phyloP scores from a whole-genome alignment of 2,113 vertebrate species.

The Chloebia gouldiae region DNA sequence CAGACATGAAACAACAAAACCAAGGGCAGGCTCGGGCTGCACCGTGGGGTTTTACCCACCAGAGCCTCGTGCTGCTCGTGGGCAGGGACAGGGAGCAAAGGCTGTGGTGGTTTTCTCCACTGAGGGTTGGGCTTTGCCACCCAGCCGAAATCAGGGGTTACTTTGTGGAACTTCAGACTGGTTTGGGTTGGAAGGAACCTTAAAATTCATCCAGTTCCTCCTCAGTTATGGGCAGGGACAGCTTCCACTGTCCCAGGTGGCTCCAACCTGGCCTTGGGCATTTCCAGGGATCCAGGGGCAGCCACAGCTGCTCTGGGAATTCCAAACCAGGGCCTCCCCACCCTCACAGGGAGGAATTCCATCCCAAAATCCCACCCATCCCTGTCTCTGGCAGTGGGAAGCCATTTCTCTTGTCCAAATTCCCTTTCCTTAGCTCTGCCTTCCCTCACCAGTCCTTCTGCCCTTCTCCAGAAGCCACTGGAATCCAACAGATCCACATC shows the following conservation, averaged over 20 bases:
- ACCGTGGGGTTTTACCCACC: fast-evolving
- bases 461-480: neutral
- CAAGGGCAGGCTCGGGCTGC: neutral
- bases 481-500: neutral
- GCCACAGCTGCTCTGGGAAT: neutral
- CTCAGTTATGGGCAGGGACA: neutral
- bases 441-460: neutral
- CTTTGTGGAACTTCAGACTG: neutral
- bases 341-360: neutral
- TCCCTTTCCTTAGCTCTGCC: neutral
- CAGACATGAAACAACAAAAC: neutral
- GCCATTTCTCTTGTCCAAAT: neutral
- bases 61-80: fast-evolving
- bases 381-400: neutral
- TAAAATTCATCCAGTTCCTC: neutral
- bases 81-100: neutral
- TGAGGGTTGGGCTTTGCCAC: neutral
- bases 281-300: neutral
- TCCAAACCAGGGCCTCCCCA: neutral
- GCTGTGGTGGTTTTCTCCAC: neutral
- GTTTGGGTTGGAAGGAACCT: neutral
- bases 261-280: neutral
- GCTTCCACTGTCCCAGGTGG: fast-evolving
- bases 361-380: neutral
- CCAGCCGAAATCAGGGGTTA: neutral